Base-by-base conservation (phyloP, 2,888 invertebrate species). In the Lasioglossum vierecki region DNA sequence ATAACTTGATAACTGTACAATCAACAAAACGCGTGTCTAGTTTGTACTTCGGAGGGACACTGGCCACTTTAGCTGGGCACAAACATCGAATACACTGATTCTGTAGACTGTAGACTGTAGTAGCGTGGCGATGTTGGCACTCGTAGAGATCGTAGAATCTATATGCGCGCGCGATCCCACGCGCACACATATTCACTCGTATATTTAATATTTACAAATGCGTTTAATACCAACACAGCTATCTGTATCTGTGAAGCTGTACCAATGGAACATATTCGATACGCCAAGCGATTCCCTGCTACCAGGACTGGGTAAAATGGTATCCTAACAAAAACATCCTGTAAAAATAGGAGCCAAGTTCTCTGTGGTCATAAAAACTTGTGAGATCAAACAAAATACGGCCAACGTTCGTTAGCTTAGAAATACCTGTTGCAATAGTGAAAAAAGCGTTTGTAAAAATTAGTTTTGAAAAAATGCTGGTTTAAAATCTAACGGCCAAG, bases 61-160 rank as follows among this genome's bases (percentile, higher is more conserved):
- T 92, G 91, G 90, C 91, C 89, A 92, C 84, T 82, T 87, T 86
- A 80, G 91, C 89, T 85, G 87, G 72, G 87, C 82, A 88, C 82
- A 76, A 88, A 87, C 86, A 76, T 88, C 87, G 86, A 87, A 87
- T 89, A 87, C 83, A 91, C 90, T 91, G 90, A 86, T 22, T 53
- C 22, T 53, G 53, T 22, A n/a, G 53, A 22, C 53, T 22, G 22
- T 9, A 53, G 53, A n/a, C n/a, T n/a, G n/a, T n/a, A n/a, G n/a
- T n/a, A n/a, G n/a, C 53, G 22, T 53, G 22, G 81, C 83, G 66
- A 71, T 79, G 84, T 90, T 88, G 87, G 84, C 91, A 84, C 82
- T 91, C 82, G 86, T 82, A 84, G 84, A 83, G 77, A 84, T 80
- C 85, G 79, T 68, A 57, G 76, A 82, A 83, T 82, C 75, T 39